Evolutionary conservation across 2,113 vertebrate genomes (phyloP).

Genomic region (Albula goreensis): DNA sequence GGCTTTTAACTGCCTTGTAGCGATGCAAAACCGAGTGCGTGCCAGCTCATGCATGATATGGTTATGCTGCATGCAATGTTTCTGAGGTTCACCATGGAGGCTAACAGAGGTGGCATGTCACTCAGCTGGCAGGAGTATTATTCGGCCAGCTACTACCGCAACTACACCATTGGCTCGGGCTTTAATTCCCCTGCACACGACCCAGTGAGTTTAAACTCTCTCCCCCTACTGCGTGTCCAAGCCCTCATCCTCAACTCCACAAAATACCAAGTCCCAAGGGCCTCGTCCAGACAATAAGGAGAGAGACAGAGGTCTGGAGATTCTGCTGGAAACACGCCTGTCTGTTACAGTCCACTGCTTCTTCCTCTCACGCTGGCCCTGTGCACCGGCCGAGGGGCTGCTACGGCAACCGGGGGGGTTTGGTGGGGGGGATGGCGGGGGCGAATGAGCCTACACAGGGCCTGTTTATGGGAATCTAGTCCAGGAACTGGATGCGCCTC

Average conservation of each 20-base stretch:
- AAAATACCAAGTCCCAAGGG: conserved; percentile 42
- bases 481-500: neutral
- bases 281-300: conserved; percentile 37
- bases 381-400: conserved; percentile 10
- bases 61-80: neutral
- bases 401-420: neutral
- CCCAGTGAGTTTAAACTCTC: neutral
- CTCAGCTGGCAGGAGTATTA: neutral
- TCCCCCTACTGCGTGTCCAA: neutral
- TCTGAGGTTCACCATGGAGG: neutral
- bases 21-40: neutral
- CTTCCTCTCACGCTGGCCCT: conserved; percentile 20
- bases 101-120: neutral
- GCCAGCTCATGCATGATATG: neutral
- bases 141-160: neutral
- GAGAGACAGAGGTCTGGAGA: conserved; percentile 26
- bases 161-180: neutral
- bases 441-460: neutral
- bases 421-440: neutral
- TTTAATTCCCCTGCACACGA: neutral
- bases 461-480: neutral
- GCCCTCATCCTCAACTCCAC: conserved; percentile 28
- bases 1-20: neutral
- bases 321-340: conserved; percentile 39
- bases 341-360: conserved; percentile 52